phyloP scores from a whole-genome alignment of 2,113 vertebrate genomes.

The Syngnathus typhle region DNA sequence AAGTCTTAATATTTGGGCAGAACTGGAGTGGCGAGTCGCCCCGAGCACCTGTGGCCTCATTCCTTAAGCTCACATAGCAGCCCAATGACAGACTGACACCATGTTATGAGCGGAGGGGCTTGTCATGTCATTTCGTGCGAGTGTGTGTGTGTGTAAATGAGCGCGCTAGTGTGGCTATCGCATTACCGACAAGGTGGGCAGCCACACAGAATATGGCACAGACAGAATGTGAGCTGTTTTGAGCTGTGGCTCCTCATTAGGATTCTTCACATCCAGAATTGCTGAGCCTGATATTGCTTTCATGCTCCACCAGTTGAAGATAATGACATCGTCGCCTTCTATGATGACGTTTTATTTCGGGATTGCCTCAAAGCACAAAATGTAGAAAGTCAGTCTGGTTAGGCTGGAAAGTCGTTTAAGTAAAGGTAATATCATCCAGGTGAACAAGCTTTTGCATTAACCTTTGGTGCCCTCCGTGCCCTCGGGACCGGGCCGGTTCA shows the following conservation, averaged over 20 bases:
- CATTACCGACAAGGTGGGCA: conserved; percentile 57
- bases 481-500: conserved; percentile 27
- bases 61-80: conserved; percentile 43
- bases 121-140: conserved; percentile 13
- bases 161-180: conserved; percentile 28
- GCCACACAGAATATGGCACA: conserved; percentile 32
- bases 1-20: conserved; percentile 10
- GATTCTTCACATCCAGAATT: conserved; percentile 28
- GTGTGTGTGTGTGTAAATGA: conserved; percentile 16
- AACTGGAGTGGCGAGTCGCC: conserved; percentile 26
- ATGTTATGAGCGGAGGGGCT: conserved; percentile 33
- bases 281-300: conserved; percentile 47
- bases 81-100: conserved; percentile 49
- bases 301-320: conserved; percentile 14
- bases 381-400: conserved; percentile 23
- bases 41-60: conserved; percentile 62
- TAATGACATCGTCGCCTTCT: conserved; percentile 31
- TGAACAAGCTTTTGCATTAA: conserved; percentile 52
- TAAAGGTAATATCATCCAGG: conserved; percentile 52
- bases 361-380: conserved; percentile 24
- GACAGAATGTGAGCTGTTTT: conserved; percentile 36
- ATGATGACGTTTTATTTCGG: conserved; percentile 6
- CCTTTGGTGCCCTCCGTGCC: conserved; percentile 33
- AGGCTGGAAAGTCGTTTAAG: conserved; percentile 7
- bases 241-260: conserved; percentile 49